Evolutionary conservation across 2,888 invertebrate genomes (phyloP).

Genomic region (Pandemis heparana): DNA sequence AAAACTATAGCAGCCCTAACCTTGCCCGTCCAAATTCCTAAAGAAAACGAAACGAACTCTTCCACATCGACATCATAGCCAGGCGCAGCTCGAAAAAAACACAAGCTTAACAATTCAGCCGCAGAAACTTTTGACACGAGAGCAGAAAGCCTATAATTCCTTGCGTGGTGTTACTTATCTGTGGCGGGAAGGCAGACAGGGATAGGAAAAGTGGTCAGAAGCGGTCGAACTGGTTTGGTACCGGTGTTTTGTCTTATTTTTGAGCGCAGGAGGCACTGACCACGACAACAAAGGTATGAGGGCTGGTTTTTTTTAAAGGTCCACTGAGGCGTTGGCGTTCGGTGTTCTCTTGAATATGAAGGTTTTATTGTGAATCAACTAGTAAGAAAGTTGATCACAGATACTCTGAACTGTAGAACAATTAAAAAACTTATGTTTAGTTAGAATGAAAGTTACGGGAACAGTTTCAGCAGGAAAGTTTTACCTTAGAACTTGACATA

Average conservation of each 20-base stretch:
- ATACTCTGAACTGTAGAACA: neutral
- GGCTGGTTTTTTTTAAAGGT: constrained; percentile 68
- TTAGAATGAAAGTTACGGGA: no score
- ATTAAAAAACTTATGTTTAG: neutral
- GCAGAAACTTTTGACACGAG: constrained; percentile 48
- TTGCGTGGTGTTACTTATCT: constrained; percentile 36
- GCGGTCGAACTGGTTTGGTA: constrained; percentile 73
- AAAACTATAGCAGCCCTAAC: constrained; percentile 51
- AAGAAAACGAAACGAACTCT: constrained; percentile 78
- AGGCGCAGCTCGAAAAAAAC: constrained; percentile 44
- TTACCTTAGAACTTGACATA: no score
- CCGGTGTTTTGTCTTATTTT: constrained; percentile 78
- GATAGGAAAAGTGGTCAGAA: constrained; percentile 71
- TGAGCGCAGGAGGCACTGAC: constrained; percentile 83
- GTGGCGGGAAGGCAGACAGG: constrained; percentile 52
- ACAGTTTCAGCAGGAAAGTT: no score
- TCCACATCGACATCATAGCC: constrained; percentile 81
- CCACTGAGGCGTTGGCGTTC: constrained; percentile 25
- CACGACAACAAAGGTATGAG: constrained; percentile 83
- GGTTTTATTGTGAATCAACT: neutral
- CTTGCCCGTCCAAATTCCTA: constrained; percentile 74
- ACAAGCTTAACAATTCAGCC: constrained; percentile 10
- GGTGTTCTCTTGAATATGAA: neutral
- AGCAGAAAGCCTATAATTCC: constrained; percentile 49
- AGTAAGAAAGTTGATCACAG: neutral